Conservation (phyloP, 2,888 invertebrate genomes). For the Geophilus truncorum region DNA sequence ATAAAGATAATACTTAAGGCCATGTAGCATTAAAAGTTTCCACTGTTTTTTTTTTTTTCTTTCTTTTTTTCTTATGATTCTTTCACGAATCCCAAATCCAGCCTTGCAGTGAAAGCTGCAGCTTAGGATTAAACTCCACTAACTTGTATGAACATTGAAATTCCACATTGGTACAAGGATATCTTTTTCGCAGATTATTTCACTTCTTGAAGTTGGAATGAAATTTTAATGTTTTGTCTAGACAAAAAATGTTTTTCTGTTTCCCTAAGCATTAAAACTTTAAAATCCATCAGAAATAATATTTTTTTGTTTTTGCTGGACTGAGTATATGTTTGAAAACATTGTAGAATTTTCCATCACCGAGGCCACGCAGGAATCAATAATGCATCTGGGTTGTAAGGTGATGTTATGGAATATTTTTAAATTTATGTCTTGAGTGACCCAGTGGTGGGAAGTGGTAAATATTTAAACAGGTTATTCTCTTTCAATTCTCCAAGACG, state of each 20-base stretch:
- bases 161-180: not conserved
- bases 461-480: too few species aligned
- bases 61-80: not conserved
- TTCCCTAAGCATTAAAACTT: too few species aligned
- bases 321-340: too few species aligned
- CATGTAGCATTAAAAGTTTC: not conserved
- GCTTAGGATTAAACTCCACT: not conserved
- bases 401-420: not conserved
- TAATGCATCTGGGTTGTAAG: too few species aligned
- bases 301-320: too few species aligned
- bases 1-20: slow-evolving; percentile 7
- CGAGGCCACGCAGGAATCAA: not conserved
- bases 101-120: not conserved
- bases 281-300: too few species aligned
- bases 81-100: not conserved
- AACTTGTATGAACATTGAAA: not conserved
- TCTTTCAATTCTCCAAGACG: too few species aligned
- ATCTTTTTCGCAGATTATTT: not conserved
- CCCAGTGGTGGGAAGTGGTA: too few species aligned
- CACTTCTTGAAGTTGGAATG: too few species aligned
- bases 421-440: not conserved
- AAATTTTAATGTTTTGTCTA: too few species aligned
- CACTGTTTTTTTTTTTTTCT: not conserved
- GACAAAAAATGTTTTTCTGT: too few species aligned
- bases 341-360: not conserved